phyloP scores from a whole-genome alignment of 2,888 invertebrate species.

The Escarpia spicata region DNA sequence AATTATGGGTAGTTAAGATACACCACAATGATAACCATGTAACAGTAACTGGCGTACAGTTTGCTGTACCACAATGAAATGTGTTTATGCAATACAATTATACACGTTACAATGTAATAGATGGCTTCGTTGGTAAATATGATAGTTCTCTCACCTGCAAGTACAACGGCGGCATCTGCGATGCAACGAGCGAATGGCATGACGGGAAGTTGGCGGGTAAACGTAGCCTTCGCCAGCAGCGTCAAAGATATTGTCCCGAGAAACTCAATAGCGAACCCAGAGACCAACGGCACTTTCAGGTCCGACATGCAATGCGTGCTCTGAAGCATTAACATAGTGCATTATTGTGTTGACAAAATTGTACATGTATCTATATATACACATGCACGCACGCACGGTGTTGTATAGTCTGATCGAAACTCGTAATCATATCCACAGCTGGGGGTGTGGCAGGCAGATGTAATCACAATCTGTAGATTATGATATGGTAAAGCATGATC shows the following conservation, averaged over 20 bases:
- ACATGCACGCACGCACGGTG: background rate
- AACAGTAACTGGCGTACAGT: no score
- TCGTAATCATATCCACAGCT: no score
- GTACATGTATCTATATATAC: background rate
- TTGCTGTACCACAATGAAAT: no score
- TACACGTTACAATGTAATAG: background rate
- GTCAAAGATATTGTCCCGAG: slow-evolving; percentile 23
- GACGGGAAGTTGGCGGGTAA: slow-evolving; percentile 13
- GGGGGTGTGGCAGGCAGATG: no score
- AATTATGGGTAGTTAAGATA: no score
- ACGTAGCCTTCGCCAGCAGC: slow-evolving; percentile 25
- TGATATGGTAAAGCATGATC: no score
- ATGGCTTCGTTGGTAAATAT: slow-evolving; percentile 18
- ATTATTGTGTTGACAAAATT: background rate
- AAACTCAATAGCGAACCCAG: slow-evolving; percentile 35
- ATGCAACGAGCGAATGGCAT: background rate
- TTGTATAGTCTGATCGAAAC: background rate
- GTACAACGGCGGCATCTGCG: slow-evolving; percentile 25
- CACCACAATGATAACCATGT: no score
- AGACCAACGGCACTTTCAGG: slow-evolving; percentile 30
- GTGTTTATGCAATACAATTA: no score
- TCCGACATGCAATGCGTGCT: slow-evolving; percentile 29
- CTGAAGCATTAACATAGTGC: background rate
- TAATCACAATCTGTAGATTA: no score
- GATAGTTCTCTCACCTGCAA: slow-evolving; percentile 24